Conservation (phyloP, 2,113 vertebrate species). For the Pomatostomus ruficeps region DNA sequence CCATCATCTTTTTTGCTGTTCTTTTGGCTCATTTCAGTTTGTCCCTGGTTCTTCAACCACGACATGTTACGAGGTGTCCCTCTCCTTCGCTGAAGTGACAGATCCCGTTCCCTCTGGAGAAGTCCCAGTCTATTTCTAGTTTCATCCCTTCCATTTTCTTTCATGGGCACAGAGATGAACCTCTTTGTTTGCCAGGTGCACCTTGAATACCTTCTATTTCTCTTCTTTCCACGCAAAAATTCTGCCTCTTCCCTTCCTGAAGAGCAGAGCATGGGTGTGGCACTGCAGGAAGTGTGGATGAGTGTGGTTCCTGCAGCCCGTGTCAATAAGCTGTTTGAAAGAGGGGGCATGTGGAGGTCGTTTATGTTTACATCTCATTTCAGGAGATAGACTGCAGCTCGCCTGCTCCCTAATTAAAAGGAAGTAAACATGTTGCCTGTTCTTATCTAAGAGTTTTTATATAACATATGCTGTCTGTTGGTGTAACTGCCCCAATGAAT, state of each 20-base stretch:
- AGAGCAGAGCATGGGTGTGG: not conserved
- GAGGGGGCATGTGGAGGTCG: not conserved
- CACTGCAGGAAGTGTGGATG: not conserved
- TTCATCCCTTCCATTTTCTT: not conserved
- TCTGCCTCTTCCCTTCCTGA: not conserved
- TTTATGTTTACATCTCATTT: constrained; percentile 20
- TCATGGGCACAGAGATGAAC: not conserved
- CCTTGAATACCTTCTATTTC: not conserved
- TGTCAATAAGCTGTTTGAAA: not conserved
- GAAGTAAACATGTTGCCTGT: not conserved
- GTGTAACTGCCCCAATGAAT: not conserved
- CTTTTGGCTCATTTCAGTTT: not conserved
- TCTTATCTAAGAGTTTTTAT: not conserved
- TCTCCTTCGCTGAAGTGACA: not conserved
- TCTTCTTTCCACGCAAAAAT: not conserved
- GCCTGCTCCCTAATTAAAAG: constrained; percentile 32
- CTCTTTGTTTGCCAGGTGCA: not conserved
- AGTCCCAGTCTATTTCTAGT: not conserved
- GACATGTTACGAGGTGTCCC: fast-evolving
- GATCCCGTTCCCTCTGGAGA: not conserved
- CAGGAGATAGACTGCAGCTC: not conserved
- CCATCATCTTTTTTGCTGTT: not conserved
- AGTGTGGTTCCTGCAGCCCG: not conserved
- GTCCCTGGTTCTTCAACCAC: not conserved
- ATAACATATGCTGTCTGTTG: not conserved